Evolutionary conservation across 1,140 invertebrate genomes (phyloP).

Genomic region (Drosophila elegans): DNA sequence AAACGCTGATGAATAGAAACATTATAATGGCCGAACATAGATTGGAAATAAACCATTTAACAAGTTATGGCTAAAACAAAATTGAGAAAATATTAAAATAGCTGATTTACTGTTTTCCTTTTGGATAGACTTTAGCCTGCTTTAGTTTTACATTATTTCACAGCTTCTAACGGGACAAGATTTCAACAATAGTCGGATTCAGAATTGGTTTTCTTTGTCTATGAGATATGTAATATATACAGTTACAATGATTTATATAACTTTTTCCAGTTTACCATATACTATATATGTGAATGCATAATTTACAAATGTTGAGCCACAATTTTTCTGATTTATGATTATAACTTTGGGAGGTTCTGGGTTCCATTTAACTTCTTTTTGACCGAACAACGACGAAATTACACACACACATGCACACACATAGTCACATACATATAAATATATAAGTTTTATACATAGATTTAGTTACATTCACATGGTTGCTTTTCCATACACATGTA

Average conservation of each 20-base stretch:
- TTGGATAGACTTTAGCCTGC: constrained; percentile 2
- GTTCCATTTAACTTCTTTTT: constrained; percentile 9
- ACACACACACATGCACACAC: constrained; percentile 44
- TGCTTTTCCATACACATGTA: constrained; percentile 7
- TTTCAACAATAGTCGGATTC: constrained; percentile 24
- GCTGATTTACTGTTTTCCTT: constrained; percentile 22
- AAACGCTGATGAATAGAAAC: too few relatives aligned
- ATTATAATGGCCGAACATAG: too few relatives aligned
- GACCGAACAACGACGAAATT: constrained; percentile 15
- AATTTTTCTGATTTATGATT: constrained; percentile 29
- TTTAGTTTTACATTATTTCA: constrained; percentile 11
- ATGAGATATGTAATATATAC: constrained; percentile 36
- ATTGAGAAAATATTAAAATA: neutral
- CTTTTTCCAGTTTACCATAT: constrained; percentile 16
- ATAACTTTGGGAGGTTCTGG: constrained; percentile 15
- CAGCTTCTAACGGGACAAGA: constrained; percentile 19
- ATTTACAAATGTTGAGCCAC: constrained; percentile 42
- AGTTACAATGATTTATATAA: constrained; percentile 30
- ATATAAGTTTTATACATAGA: constrained; percentile 19
- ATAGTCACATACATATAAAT: constrained; percentile 25
- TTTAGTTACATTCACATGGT: constrained; percentile 38
- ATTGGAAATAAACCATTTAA: neutral
- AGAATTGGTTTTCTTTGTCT: constrained; percentile 25
- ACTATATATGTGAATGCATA: constrained; percentile 20
- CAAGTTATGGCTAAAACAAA: neutral